These are phyloP conservation scores for Antedon mediterranea DNA, from an alignment of 53 echinoderm and acorn worm species.

Conservation along the genomic window DNA sequence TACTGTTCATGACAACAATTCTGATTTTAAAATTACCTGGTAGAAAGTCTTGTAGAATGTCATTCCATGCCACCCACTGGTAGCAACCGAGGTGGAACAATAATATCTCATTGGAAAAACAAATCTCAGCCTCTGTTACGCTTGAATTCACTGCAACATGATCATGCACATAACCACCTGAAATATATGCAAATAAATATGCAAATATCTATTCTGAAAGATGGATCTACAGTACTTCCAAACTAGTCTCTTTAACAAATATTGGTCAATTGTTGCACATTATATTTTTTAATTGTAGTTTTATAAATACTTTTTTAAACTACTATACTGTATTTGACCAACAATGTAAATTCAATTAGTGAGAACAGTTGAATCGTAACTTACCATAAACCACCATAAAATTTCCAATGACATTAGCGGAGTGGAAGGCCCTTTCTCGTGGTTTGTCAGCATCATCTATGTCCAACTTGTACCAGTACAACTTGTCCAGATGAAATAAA, in stretches of 20 bases:
- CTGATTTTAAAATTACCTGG: slow-evolving; percentile 39
- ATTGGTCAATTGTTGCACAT: too few species aligned
- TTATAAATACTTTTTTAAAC: too few species aligned
- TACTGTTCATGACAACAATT: too few species aligned
- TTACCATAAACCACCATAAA: slow-evolving; percentile 98
- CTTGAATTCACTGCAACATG: not conserved
- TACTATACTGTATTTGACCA: too few species aligned
- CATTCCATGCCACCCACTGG: slow-evolving; percentile 47
- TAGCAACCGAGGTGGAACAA: slow-evolving; percentile 77
- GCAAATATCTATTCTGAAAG: too few species aligned
- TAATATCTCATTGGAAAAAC: slow-evolving; percentile 50
- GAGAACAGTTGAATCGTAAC: not conserved
- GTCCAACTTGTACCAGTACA: slow-evolving; percentile 54
- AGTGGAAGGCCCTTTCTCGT: slow-evolving; percentile 38
- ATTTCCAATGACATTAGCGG: slow-evolving; percentile 60
- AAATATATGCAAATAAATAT: too few species aligned
- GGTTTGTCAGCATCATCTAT: not conserved
- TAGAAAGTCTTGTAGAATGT: slow-evolving; percentile 31
- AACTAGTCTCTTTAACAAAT: too few species aligned
- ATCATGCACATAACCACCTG: too few species aligned
- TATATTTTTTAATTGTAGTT: too few species aligned
- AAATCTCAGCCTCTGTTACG: slow-evolving; percentile 31
- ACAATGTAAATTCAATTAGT: too few species aligned
- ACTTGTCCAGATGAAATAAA: slow-evolving; percentile 63
- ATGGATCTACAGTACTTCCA: too few species aligned